Conservation (phyloP, 2,888 invertebrate genomes). For the Ceraclea dissimilis region DNA sequence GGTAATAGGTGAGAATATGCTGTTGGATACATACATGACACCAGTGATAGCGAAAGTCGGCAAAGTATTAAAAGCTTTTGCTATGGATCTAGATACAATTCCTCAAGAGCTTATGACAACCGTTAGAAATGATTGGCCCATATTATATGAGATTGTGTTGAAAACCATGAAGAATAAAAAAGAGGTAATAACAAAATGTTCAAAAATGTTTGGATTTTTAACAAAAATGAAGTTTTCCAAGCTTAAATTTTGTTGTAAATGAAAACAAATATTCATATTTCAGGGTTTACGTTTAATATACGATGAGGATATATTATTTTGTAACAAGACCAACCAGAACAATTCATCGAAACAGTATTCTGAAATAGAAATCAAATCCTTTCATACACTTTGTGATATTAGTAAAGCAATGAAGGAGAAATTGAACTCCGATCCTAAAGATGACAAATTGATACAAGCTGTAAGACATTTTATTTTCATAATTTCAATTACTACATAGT, state of each 20-base stretch:
- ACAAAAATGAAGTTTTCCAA: too few relatives aligned
- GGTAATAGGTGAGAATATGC: conserved; percentile 39
- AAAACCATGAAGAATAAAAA: conserved; percentile 37
- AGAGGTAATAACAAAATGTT: too few relatives aligned
- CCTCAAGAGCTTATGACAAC: conserved; percentile 29
- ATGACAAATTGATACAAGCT: conserved; percentile 16
- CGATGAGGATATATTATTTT: neutral
- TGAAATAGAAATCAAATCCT: conserved; percentile 1
- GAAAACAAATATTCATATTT: conserved; percentile 20
- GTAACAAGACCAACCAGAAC: neutral
- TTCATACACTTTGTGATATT: conserved; percentile 16
- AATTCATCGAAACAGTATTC: neutral
- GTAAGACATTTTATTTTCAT: conserved; percentile 1
- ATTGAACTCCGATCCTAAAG: conserved; percentile 14
- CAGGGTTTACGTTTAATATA: conserved; percentile 34
- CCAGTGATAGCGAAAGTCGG: conserved; percentile 36
- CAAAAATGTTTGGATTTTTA: too few relatives aligned
- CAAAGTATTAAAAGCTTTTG: conserved; percentile 34
- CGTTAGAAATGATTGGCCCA: conserved; percentile 33
- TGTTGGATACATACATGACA: conserved; percentile 39
- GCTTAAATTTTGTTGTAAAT: too few relatives aligned
- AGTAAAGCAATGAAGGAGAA: conserved; percentile 14
- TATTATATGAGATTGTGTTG: conserved; percentile 33
- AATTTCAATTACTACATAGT: too few relatives aligned
- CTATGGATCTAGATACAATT: conserved; percentile 33